Evolutionary conservation across 1,140 invertebrate genomes (phyloP), one percentile per base, ranked within the genome.

Genomic region (Vollenhovia emeryi): DNA sequence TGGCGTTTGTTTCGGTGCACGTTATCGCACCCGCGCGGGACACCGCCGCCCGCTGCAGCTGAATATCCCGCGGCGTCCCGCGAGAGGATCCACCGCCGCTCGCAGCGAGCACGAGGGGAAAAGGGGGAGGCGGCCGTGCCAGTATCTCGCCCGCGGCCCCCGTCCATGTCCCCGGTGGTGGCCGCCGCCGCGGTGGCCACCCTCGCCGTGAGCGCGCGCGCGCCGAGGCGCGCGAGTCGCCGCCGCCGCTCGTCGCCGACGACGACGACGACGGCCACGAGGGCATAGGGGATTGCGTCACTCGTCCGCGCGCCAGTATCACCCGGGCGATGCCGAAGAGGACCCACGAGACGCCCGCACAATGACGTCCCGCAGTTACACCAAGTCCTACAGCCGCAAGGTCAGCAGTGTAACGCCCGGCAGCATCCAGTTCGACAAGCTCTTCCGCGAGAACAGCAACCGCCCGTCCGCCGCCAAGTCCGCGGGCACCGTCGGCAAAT

Each of bases 401-500:
- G 93, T 95, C 90, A 94, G 90, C 84, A 94, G 92, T 91, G 93
- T 95, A 79, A 94, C 95, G 50, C 94, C 95, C 85, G 92, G 96
- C 52, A 97, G 96, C 91, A 96, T 97, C 85, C 96, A 97, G 90
- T 97, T 97, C 93, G 97, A 97, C 91, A 97, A 96, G 91, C 92
- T 98, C 78, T 97, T 98, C 93, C 97, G 97, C 93, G 98, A 98
- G 94, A 98, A 98, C 93, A 98, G 97, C 89, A 98, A 98, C 93
- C 97, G 97, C 90, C 98, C 98, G 21, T 97, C 97, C 40, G 98
- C 98, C 57, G 97, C 98, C 27, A 97, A 98, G 87, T 98, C 98
- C 36, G 97, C 98, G 87, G 98, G 98, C 84, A 98, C 97, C 50
- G 97, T 98, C 85, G 98, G 98, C 89, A 98, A 98, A 96, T 99